A percentile compares a stretch with the other conserved stretches of the same genome.
These are phyloP conservation scores for Nephrotoma appendiculata DNA, from an alignment of 2,888 invertebrate species.

Conservation along the genomic window DNA sequence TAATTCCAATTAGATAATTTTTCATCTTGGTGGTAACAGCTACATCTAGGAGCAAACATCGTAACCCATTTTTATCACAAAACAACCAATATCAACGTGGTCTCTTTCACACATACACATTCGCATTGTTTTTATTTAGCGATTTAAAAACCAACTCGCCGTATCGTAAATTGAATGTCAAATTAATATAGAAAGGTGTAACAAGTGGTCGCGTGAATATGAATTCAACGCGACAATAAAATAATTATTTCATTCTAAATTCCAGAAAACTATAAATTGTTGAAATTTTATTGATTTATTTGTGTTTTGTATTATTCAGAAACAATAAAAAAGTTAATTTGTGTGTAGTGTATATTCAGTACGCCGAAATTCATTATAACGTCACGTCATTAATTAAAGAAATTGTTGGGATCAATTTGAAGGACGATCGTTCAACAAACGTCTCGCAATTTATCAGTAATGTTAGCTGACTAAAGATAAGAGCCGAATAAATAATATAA, in stretches of 20 bases:
- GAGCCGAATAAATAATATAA: background rate
- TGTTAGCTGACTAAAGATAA: background rate
- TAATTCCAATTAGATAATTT: background rate
- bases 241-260: background rate
- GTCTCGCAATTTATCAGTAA: background rate
- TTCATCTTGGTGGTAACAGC: background rate
- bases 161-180: background rate
- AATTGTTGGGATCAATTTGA: background rate
- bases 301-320: background rate
- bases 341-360: background rate
- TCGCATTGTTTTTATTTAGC: background rate
- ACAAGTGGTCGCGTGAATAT: background rate
- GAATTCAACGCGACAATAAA: background rate
- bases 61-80: background rate
- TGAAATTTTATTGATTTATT: background rate
- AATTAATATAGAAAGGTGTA: background rate
- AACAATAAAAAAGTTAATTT: background rate
- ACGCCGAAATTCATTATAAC: background rate
- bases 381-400: background rate
- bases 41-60: background rate
- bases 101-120: background rate
- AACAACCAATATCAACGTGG: background rate
- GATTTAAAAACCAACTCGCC: background rate
- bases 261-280: background rate
- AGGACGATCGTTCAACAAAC: background rate